Percentiles rank a stretch among this genome's conserved stretches.
phyloP scores from a whole-genome alignment of 1,140 invertebrate genomes.

The Popillia japonica region DNA sequence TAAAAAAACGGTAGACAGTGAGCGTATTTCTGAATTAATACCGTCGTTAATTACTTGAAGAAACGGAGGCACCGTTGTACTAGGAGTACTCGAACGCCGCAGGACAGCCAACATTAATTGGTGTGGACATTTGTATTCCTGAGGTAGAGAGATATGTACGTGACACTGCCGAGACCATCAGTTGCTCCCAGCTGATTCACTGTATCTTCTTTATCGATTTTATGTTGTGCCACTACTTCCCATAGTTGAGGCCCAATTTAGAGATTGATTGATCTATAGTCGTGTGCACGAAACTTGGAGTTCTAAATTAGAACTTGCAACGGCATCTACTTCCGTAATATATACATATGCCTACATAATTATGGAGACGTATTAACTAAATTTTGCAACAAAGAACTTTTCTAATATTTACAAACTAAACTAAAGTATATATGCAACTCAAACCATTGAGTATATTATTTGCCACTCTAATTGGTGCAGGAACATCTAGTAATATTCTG shows the following conservation, averaged over 20 bases:
- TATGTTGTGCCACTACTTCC: constrained; percentile 24
- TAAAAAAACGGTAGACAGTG: constrained; percentile 14
- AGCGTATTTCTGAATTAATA: constrained; percentile 37
- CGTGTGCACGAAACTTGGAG: background rate
- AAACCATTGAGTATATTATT: too few species aligned
- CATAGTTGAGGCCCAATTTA: constrained; percentile 23
- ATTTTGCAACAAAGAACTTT: too few species aligned
- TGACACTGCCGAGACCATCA: constrained; percentile 32
- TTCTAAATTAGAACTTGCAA: too few species aligned
- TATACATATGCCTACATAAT: too few species aligned
- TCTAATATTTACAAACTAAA: too few species aligned
- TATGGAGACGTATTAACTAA: too few species aligned
- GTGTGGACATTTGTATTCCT: constrained; percentile 38
- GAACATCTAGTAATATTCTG: too few species aligned
- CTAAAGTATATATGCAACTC: too few species aligned
- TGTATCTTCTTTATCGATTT: constrained; percentile 34
- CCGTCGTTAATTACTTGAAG: constrained; percentile 37
- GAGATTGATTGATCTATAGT: background rate
- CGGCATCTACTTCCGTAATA: too few species aligned
- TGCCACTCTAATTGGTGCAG: too few species aligned
- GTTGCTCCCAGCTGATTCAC: constrained; percentile 35
- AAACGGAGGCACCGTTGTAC: constrained; percentile 35
- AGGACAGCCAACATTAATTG: constrained; percentile 38
- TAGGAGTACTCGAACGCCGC: constrained; percentile 31
- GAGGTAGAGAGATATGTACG: constrained; percentile 34